These are phyloP conservation scores for Diorhabda carinulata DNA, from an alignment of 1,140 invertebrate genomes.

Conservation along the genomic window DNA sequence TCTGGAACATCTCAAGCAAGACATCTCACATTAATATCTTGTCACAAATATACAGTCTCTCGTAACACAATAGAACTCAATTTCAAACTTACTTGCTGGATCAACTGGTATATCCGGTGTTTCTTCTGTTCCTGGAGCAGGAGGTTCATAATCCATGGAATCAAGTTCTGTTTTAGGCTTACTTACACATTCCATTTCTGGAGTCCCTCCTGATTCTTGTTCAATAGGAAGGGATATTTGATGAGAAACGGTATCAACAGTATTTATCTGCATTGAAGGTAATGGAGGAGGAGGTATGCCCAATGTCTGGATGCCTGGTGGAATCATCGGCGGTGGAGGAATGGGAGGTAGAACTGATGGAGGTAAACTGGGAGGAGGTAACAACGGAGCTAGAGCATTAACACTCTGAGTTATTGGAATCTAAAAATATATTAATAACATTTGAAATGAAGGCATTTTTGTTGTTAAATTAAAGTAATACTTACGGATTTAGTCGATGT, in stretches of 20 bases:
- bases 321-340: slow-evolving; percentile 1
- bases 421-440: slow-evolving; percentile 4
- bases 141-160: slow-evolving; percentile 32
- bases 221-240: neutral
- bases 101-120: slow-evolving; percentile 31
- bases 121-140: slow-evolving; percentile 45
- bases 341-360: neutral
- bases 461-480: neutral
- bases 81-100: slow-evolving; percentile 38
- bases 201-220: neutral
- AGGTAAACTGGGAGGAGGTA: slow-evolving; percentile 10
- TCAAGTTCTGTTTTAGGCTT: neutral
- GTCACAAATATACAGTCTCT: slow-evolving; percentile 32
- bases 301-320: slow-evolving; percentile 4
- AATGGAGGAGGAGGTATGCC: slow-evolving; percentile 8
- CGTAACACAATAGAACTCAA: slow-evolving; percentile 21
- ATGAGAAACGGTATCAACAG: neutral
- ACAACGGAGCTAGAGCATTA: neutral
- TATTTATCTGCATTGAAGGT: neutral
- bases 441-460: neutral
- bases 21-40: slow-evolving; percentile 45
- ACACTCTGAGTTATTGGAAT: neutral
- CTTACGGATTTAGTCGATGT: slow-evolving; percentile 25
- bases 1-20: slow-evolving; percentile 50
- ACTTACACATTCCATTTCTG: slow-evolving; percentile 8